Evolutionary conservation across 2,888 invertebrate species (phyloP).

Genomic region (Drosophila anomalipes): DNA sequence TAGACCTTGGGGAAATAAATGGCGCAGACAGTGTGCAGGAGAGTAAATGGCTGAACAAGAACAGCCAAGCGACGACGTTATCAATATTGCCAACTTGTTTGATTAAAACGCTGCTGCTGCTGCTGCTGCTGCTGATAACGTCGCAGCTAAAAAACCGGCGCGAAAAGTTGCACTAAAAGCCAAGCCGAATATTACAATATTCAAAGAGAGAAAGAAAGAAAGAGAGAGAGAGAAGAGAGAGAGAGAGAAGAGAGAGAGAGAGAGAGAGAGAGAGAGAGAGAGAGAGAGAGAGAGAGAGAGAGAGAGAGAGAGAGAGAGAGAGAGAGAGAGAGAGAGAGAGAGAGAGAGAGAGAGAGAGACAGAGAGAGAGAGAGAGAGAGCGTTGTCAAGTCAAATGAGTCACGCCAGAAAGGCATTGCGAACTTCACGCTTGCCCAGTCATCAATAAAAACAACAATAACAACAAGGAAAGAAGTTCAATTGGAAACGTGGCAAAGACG

Average conservation of each 20-base stretch:
- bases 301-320: background rate
- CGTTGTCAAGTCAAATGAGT: slow-evolving; percentile 42
- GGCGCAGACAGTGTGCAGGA: background rate
- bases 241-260: background rate
- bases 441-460: slow-evolving; percentile 14
- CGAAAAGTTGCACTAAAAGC: slow-evolving; percentile 32
- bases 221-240: slow-evolving; percentile 13
- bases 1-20: slow-evolving; percentile 16
- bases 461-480: slow-evolving; percentile 1
- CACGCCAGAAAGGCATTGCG: slow-evolving; percentile 18
- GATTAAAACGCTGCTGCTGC: slow-evolving; percentile 49
- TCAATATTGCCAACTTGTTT: slow-evolving; percentile 73
- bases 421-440: slow-evolving; percentile 24
- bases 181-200: slow-evolving; percentile 14
- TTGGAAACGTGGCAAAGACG: slow-evolving; percentile 54
- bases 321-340: slow-evolving; percentile 1
- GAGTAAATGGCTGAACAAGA: background rate
- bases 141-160: slow-evolving; percentile 43
- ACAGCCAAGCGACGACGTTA: slow-evolving; percentile 40
- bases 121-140: slow-evolving; percentile 31
- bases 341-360: too few relatives aligned
- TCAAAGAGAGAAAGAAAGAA: background rate
- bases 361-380: slow-evolving; percentile 16
- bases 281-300: background rate
- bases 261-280: slow-evolving; percentile 12